These are phyloP conservation scores for Spondyliosoma cantharus DNA, from an alignment of 2,797 vertebrate species.

Conservation along the genomic window DNA sequence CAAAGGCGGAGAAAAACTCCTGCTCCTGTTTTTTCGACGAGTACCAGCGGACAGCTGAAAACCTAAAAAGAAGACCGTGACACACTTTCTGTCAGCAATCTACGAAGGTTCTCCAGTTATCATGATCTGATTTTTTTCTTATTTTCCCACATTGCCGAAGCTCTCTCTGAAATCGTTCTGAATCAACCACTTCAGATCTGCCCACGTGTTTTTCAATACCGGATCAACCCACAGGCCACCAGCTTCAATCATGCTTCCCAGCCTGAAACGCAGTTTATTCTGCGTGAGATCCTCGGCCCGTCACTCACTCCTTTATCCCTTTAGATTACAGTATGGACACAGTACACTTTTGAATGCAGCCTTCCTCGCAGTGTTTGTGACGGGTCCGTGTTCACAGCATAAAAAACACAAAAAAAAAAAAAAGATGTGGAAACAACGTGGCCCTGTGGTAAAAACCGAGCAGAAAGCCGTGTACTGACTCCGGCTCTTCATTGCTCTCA, in stretches of 20 bases:
- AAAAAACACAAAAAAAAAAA: background rate
- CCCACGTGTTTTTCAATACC: constrained; percentile 66
- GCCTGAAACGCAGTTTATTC: constrained; percentile 46
- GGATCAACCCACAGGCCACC: constrained; percentile 59
- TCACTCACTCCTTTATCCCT: constrained; percentile 19
- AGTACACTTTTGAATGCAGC: too few relatives aligned
- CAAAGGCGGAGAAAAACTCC: background rate
- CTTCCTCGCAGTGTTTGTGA: background rate
- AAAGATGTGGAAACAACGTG: constrained; percentile 15
- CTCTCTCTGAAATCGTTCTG: constrained; percentile 43
- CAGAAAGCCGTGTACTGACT: constrained; percentile 20
- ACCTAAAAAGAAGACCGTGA: constrained; percentile 14
- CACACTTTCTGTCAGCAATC: constrained; percentile 24
- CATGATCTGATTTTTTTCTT: background rate
- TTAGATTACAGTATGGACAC: constrained; percentile 17
- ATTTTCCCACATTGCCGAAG: constrained; percentile 14
- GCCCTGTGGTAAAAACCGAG: constrained; percentile 40
- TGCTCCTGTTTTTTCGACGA: background rate
- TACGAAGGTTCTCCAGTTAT: constrained; percentile 25
- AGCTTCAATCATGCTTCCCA: constrained; percentile 52
- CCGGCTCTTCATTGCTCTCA: constrained; percentile 21
- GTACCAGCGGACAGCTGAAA: background rate
- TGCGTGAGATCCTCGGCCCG: constrained; percentile 36
- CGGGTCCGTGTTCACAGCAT: background rate
- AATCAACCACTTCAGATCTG: constrained; percentile 69